These are phyloP conservation scores for Rhaphigaster nebulosa DNA, from an alignment of 2,888 invertebrate species.

Conservation along the genomic window DNA sequence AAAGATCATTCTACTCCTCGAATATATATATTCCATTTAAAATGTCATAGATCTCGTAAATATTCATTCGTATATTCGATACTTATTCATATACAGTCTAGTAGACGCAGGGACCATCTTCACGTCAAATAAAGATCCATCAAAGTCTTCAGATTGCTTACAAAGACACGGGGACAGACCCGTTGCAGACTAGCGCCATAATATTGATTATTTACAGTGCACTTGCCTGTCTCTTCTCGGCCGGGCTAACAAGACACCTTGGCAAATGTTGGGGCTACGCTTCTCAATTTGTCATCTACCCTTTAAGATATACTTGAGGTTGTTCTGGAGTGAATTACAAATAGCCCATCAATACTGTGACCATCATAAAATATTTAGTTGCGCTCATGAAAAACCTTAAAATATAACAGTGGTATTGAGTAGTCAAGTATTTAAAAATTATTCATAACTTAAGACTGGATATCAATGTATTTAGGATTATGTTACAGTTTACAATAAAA, in stretches of 20 bases:
- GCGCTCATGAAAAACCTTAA: background rate
- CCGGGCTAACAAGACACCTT: background rate
- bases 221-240: background rate
- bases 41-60: background rate
- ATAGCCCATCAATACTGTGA: background rate
- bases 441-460: background rate
- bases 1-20: too few relatives aligned
- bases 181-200: background rate
- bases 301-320: background rate
- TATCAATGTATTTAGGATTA: background rate
- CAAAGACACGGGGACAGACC: background rate
- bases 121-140: background rate
- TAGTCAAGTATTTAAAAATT: background rate
- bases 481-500: too few relatives aligned
- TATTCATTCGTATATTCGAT: background rate
- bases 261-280: background rate
- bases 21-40: too few relatives aligned
- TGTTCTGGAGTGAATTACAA: background rate
- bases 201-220: constrained; percentile 9
- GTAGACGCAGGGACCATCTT: background rate
- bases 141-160: background rate
- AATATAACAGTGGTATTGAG: background rate
- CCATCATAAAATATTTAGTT: background rate
- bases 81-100: background rate
- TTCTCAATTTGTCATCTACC: background rate